Evolutionary conservation across 1,140 invertebrate species (phyloP), one percentile per base, ranked within the genome.

Genomic region (Orchestia grillus): DNA sequence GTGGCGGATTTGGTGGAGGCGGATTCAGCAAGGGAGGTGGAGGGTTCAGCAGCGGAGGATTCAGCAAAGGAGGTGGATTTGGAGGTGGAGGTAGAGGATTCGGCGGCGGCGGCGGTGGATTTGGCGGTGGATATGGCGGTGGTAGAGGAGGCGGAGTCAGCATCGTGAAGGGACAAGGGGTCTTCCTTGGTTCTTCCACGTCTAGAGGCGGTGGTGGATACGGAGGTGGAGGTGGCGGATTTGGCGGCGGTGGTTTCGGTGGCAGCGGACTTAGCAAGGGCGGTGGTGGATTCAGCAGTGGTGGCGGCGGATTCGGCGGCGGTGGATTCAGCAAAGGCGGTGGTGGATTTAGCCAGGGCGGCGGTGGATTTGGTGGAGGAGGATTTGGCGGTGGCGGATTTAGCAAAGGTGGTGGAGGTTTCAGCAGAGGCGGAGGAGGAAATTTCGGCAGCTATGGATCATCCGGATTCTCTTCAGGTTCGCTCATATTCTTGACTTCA

Each of bases 101-200:
- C 28, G 62, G 62, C 62, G 62, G 62, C 28, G 88, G 88, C 43
- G 88, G 88, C 36, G 41, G 88, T 11, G 88, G 88, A 90, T 90
- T 90, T 90, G 88, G 88, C n/a, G 88, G 88, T 42, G 88, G 88
- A 90, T 90, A 42, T 28, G 43, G 88, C 41, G 88, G 88, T 0
- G 88, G 88, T 90, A 90, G 43, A 90, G 88, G 88, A 90, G 88
- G 88, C 36, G 88, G 88, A 90, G 88, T 90, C 15, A 42, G 41
- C 15, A 90, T 90, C 88, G 88, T 90, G 41, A 90, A 90, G 28
- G 88, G 88, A 42, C 88, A 90, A 90, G 88, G 88, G 15, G 41
- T 90, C n/a, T 90, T 90, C 88, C 88, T 90, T 42, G 88, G 88
- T 15, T 90, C 88, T 42, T 90, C 88, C n/a, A 90, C 88, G 6